Evolutionary conservation across 2,797 vertebrate genomes (phyloP).

Genomic region (Eremophila alpestris): DNA sequence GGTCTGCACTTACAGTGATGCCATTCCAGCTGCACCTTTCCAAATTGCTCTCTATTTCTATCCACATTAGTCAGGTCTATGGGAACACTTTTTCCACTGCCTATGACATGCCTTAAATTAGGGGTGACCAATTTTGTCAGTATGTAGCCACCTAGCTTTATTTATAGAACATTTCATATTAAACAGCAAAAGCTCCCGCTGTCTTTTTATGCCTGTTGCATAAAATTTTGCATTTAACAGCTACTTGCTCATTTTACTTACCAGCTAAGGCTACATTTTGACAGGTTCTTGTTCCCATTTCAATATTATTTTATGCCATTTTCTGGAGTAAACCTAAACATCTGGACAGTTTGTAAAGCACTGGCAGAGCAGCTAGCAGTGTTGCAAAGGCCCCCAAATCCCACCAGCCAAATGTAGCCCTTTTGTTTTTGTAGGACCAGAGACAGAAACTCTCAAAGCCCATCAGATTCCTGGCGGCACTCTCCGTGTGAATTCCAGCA

Average conservation of each 20-base stretch:
- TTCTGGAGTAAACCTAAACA: slow-evolving; percentile 41
- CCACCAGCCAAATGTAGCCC: not conserved
- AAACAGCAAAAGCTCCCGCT: slow-evolving; percentile 29
- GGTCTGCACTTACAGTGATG: not conserved
- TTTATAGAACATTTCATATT: slow-evolving; percentile 50
- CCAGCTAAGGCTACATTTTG: slow-evolving; percentile 27
- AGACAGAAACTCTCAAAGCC: not conserved
- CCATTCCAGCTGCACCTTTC: not conserved
- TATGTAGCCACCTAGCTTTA: slow-evolving; percentile 8
- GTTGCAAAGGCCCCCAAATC: not conserved
- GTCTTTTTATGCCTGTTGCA: slow-evolving; percentile 16
- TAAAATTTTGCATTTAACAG: slow-evolving; percentile 45
- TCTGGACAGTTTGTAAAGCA: not conserved
- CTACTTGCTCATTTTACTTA: slow-evolving; percentile 49
- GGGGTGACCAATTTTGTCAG: slow-evolving; percentile 25
- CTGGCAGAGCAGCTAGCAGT: not conserved
- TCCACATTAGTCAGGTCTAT: slow-evolving; percentile 23
- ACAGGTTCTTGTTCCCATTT: slow-evolving; percentile 32
- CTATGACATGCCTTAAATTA: slow-evolving; percentile 29
- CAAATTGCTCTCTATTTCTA: slow-evolving; percentile 22
- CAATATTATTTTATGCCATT: slow-evolving; percentile 45
- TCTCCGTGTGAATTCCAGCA: not conserved
- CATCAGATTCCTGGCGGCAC: not conserved
- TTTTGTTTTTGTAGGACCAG: not conserved
- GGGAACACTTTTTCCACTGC: slow-evolving; percentile 39